Conservation (phyloP, 2,797 vertebrate species). For the Ambastaia sidthimunki region DNA sequence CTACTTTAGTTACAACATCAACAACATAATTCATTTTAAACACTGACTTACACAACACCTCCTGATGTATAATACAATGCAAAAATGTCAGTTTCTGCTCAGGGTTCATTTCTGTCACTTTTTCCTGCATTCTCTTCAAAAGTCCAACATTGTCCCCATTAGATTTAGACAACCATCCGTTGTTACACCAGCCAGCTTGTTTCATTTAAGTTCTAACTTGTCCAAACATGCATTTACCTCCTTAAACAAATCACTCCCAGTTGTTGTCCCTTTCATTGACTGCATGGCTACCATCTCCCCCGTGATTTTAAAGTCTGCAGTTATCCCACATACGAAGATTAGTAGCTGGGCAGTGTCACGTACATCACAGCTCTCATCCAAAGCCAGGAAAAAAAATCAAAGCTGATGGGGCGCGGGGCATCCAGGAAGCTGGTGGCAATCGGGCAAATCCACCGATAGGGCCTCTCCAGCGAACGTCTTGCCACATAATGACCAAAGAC, state of each 20-base stretch:
- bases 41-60: conserved; percentile 55
- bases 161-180: conserved; percentile 53
- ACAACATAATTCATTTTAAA: conserved; percentile 51
- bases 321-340: conserved; percentile 48
- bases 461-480: too few relatives aligned
- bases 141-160: conserved; percentile 48
- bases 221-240: conserved; percentile 51
- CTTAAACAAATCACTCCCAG: conserved; percentile 50
- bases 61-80: conserved; percentile 48
- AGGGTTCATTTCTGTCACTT: conserved; percentile 54
- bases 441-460: too few relatives aligned
- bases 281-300: conserved; percentile 49
- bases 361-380: conserved; percentile 31
- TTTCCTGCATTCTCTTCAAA: conserved; percentile 50
- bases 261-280: conserved; percentile 47
- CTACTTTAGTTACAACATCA: conserved; percentile 47
- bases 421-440: too few relatives aligned
- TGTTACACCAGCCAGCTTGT: conserved; percentile 52
- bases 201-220: conserved; percentile 48
- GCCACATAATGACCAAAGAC: too few relatives aligned
- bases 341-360: conserved; percentile 20
- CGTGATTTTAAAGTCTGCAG: too few relatives aligned
- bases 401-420: too few relatives aligned
- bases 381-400: conserved; percentile 42
- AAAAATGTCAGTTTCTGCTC: conserved; percentile 44